phyloP scores from a whole-genome alignment of 2,113 vertebrate genomes.

The Leptodactylus fuscus region DNA sequence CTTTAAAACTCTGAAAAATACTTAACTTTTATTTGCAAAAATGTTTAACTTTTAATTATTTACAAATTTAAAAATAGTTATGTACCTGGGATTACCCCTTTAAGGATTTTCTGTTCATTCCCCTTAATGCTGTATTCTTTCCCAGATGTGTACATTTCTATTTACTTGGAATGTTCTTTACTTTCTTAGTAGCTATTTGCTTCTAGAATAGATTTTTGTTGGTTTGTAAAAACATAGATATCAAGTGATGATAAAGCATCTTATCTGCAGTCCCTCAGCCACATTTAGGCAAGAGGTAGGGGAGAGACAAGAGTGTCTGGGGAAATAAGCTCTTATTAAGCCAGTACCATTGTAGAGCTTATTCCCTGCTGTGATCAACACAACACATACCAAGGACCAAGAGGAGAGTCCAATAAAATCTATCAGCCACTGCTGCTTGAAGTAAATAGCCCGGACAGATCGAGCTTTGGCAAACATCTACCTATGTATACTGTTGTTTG shows the following conservation, averaged over 20 bases:
- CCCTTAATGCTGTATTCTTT: no score
- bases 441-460: conserved; percentile 30
- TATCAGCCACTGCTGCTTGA: neutral
- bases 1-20: no score
- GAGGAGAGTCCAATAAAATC: conserved; percentile 35
- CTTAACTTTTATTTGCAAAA: no score
- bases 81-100: no score
- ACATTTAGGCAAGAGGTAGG: conserved; percentile 12
- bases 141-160: no score
- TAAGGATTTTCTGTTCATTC: no score
- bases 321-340: conserved; percentile 55
- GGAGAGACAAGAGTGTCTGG: conserved; percentile 8
- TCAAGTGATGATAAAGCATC: conserved; percentile 7
- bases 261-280: neutral
- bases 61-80: no score
- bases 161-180: neutral
- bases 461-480: neutral
- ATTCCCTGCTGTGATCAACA: conserved; percentile 45
- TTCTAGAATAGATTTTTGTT: neutral
- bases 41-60: no score
- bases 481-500: neutral
- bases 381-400: neutral
- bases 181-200: neutral
- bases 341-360: neutral
- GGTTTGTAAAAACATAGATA: conserved; percentile 1